Percentiles rank a stretch among this genome's conserved stretches.
Evolutionary conservation across 2,888 invertebrate genomes (phyloP).

Genomic region (Hirtodrosophila duncani): DNA sequence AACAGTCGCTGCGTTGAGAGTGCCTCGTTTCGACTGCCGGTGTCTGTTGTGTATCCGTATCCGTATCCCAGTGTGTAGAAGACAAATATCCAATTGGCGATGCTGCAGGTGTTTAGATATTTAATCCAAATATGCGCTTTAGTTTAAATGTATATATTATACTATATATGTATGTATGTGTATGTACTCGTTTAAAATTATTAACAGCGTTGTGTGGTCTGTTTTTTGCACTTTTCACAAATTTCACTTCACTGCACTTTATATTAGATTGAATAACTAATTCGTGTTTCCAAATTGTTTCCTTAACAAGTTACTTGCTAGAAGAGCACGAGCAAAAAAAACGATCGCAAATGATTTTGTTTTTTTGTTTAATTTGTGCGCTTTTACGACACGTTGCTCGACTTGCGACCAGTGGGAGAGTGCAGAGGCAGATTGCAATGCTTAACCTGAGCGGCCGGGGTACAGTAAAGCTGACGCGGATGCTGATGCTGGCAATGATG

Average conservation of each 20-base stretch:
- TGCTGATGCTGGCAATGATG: constrained; percentile 10
- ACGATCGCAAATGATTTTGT: constrained; percentile 26
- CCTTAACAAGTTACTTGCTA: constrained; percentile 28
- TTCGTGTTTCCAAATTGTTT: constrained; percentile 22
- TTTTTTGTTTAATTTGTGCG: constrained; percentile 37
- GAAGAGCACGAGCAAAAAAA: constrained; percentile 20
- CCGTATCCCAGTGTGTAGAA: constrained; percentile 48
- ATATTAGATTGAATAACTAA: constrained; percentile 23
- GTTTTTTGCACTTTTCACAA: constrained; percentile 42
- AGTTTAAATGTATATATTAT: constrained; percentile 24
- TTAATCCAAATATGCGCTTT: constrained; percentile 56
- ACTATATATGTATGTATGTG: constrained; percentile 18
- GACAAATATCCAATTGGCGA: constrained; percentile 68
- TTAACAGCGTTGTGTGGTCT: constrained; percentile 17
- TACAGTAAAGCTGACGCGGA: constrained; percentile 51
- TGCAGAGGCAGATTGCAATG: constrained; percentile 20
- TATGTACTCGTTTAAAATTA: constrained; percentile 24
- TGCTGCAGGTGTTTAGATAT: constrained; percentile 46
- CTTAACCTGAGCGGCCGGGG: constrained; percentile 31
- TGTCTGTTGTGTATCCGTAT: constrained; percentile 36
- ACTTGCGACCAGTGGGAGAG: constrained; percentile 14
- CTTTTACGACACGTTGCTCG: constrained; percentile 51
- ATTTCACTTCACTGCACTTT: constrained; percentile 39
- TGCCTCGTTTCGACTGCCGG: constrained; percentile 35
- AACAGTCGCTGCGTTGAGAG: constrained; percentile 30